phyloP scores from a whole-genome alignment of 2,113 vertebrate species.

The Tonatia bakeri region DNA sequence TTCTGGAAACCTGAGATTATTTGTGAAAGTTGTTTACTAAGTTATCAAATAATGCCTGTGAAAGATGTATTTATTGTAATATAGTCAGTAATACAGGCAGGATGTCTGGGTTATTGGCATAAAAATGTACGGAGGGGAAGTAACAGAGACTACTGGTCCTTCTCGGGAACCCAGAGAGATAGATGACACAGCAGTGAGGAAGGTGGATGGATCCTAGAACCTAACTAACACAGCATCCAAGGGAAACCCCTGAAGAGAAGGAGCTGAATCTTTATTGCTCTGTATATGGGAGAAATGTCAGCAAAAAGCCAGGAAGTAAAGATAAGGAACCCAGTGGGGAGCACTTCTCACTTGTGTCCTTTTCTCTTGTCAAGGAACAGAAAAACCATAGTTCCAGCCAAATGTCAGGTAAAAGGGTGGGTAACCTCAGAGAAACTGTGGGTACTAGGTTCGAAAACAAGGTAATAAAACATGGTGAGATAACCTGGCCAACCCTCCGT shows the following conservation, averaged over 20 bases:
- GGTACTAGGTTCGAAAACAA: neutral
- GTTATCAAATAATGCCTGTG: neutral
- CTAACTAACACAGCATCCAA: neutral
- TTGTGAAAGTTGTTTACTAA: neutral
- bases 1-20: conserved; percentile 23
- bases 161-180: neutral
- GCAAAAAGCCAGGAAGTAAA: neutral
- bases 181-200: neutral
- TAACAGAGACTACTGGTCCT: neutral
- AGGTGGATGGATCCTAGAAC: neutral
- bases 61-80: neutral
- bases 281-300: neutral
- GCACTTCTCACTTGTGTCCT: neutral
- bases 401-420: neutral
- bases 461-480: neutral
- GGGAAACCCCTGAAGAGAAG: neutral
- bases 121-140: neutral
- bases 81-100: neutral
- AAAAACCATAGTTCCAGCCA: neutral
- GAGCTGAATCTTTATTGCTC: too few species aligned
- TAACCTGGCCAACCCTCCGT: neutral
- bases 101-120: neutral
- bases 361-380: neutral
- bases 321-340: neutral
- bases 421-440: neutral